phyloP scores from a whole-genome alignment of 2,113 vertebrate genomes.

The Hippocampus abdominalis region DNA sequence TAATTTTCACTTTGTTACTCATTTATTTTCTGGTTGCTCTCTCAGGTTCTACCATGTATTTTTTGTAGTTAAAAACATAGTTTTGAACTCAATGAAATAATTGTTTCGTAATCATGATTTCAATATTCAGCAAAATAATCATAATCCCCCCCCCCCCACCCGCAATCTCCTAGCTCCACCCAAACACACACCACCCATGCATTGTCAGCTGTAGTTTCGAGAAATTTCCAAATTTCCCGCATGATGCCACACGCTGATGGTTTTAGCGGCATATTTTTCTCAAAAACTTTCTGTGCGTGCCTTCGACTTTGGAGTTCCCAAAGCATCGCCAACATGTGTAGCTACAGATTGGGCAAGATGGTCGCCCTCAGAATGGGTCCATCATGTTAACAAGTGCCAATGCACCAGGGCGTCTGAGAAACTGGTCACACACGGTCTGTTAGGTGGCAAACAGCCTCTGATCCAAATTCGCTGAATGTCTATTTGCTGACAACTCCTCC shows the following conservation, averaged over 20 bases:
- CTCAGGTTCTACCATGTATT: no score
- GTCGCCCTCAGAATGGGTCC: conserved; percentile 46
- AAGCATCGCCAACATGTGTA: conserved; percentile 1
- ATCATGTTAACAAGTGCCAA: conserved; percentile 44
- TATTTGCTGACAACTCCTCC: conserved; percentile 26
- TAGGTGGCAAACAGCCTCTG: conserved; percentile 14
- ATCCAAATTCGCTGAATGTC: conserved; percentile 26
- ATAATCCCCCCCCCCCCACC: no score
- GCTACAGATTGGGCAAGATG: conserved; percentile 41
- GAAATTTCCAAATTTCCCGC: neutral
- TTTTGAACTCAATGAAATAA: no score
- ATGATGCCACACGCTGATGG: neutral
- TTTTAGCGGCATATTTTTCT: neutral
- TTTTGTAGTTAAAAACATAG: no score
- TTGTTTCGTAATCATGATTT: no score
- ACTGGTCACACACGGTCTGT: conserved; percentile 6
- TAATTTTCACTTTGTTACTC: no score
- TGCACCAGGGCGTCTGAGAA: conserved; percentile 7
- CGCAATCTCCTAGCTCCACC: no score
- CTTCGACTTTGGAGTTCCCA: no score
- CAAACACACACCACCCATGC: no score
- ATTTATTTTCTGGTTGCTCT: no score
- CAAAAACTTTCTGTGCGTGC: neutral
- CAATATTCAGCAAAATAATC: no score
- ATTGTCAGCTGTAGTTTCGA: neutral